Evolutionary conservation across 1,140 invertebrate genomes (phyloP), one percentile per base, ranked within the genome.

Genomic region (Araneus ventricosus): DNA sequence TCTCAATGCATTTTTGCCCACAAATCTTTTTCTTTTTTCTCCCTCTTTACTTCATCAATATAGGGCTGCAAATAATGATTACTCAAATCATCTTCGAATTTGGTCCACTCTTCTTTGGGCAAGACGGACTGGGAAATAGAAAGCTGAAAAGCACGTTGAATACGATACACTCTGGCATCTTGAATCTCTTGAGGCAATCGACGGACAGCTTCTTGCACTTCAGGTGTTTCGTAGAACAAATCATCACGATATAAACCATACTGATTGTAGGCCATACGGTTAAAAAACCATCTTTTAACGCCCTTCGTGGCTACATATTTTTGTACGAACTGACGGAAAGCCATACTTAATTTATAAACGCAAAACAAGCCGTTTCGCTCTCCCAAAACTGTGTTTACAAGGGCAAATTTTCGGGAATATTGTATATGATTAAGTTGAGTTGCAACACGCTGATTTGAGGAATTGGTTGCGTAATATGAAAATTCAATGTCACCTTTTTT

Each of bases 91-190:
- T 98, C 97, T 95, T 99, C 98, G 93, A 96, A 97, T 95, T 97
- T 98, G 59, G 97, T 98, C 98, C 98, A 99, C 94, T 99, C 96
- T 67, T 98, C 97, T 95, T 98, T 97, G 6, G 98, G 98, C n/a
- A 99, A 95, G 94, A 97, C 95, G 75, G 95, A 96, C 94, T 98
- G 98, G 39, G 96, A 96, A 57, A 97, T 94, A 52, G 97, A 97
- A 4, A 98, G 95, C 94, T 99, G 97, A 75, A 97, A 94, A 70
- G 98, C 98, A 70, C 98, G 96, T 14, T 97, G 95, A 90, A 98
- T 96, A 75, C 98, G 97, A 95, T 97, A 99, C 95, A 97, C 97
- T 87, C 98, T 96, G 95, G 98, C 97, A 95, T 99, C 98, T 27
- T 97, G 94, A 8, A 97, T 59, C 95, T 98, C 6, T 98, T 98